These are phyloP conservation scores for Dicrurus megarhynchus DNA, from an alignment of 2,113 vertebrate genomes.

Conservation along the genomic window DNA sequence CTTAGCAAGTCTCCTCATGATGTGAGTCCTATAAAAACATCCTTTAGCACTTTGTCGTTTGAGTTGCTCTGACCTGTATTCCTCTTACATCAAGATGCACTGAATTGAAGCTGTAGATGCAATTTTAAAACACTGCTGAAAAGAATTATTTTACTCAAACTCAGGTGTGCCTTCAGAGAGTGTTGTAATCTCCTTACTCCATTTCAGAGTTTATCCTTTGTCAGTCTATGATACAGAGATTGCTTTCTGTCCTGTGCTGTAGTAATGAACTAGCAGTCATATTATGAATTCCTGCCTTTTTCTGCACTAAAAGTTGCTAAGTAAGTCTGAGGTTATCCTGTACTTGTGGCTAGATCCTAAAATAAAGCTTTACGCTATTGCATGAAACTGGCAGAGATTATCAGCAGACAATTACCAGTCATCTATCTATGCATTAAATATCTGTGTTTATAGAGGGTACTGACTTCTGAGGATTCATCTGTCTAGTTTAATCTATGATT, in stretches of 20 bases:
- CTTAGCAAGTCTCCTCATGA: conserved; percentile 10
- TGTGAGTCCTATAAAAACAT: conserved; percentile 13
- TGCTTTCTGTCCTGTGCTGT: neutral
- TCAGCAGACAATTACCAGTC: neutral
- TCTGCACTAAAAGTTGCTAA: neutral
- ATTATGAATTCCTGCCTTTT: neutral
- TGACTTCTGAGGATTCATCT: neutral
- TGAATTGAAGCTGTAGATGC: neutral
- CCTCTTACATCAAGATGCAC: neutral
- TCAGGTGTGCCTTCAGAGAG: neutral
- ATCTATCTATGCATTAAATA: neutral
- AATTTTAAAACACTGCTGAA: neutral
- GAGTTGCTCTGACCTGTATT: neutral
- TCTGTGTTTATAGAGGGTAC: neutral
- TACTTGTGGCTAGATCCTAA: neutral
- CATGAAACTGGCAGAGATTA: neutral
- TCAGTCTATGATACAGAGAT: neutral
- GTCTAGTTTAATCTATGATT: neutral
- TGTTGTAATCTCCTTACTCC: neutral
- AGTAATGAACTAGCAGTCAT: neutral
- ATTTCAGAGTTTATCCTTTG: neutral
- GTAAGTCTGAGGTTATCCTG: neutral
- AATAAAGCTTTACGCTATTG: neutral
- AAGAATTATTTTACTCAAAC: neutral
- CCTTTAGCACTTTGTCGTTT: neutral